phyloP scores from a whole-genome alignment of 2,113 vertebrate genomes.

The Rhagologus leucostigma region DNA sequence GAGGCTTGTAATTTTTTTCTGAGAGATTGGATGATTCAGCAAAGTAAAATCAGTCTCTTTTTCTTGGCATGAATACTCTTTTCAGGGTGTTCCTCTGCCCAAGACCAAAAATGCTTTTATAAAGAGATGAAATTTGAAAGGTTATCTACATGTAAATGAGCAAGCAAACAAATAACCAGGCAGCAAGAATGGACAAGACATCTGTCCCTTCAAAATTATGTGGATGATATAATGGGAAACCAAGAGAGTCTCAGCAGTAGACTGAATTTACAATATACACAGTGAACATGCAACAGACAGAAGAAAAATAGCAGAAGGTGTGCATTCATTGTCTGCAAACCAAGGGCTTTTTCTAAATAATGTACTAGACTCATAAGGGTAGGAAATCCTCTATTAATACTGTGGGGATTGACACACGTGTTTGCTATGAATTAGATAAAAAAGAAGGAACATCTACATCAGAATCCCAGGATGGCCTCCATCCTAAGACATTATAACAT shows the following conservation, averaged over 20 bases:
- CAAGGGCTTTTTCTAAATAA: background rate
- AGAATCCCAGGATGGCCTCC: background rate
- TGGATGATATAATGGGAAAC: background rate
- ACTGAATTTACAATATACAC: background rate
- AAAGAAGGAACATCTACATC: background rate
- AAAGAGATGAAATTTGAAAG: background rate
- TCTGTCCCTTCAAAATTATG: background rate
- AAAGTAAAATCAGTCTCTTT: conserved; percentile 11
- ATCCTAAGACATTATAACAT: background rate
- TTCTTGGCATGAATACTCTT: background rate
- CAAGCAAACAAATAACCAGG: background rate
- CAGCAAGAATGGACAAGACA: background rate
- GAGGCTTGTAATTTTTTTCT: background rate
- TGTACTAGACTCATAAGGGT: background rate
- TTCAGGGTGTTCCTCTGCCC: background rate
- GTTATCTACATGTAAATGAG: background rate
- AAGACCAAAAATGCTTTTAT: background rate
- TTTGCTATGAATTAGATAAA: background rate
- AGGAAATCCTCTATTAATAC: background rate
- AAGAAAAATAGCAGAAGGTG: background rate
- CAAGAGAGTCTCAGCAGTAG: background rate
- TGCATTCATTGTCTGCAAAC: background rate
- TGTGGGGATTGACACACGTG: background rate
- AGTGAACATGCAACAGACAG: background rate
- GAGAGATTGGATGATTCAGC: background rate